Evolutionary conservation across 2,888 invertebrate species (phyloP), one percentile per base, ranked within the genome.

Genomic region (Lydus trimaculatus): DNA sequence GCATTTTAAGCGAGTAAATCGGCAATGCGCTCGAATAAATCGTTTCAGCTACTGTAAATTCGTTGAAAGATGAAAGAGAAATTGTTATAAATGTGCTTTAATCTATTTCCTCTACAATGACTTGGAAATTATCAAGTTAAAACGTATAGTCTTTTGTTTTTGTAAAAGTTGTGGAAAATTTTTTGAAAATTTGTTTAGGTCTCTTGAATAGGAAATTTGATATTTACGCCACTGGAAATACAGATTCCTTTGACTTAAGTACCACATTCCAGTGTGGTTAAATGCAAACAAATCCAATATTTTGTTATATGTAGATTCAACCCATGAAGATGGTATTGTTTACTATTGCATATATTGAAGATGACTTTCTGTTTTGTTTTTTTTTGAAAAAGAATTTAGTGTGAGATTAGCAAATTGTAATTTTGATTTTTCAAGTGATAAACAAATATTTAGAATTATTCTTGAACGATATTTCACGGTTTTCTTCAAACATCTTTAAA

Each of bases 21-120:
- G n/a, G 36, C 69, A 67, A 65, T 60, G 64, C 63, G 66, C 71
- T 67, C 69, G 69, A 64, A 67, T 69, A 66, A 71, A 65, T 64
- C 69, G 72, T 75, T 74, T 73, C 70, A 65, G 78, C 79, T 79
- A 79, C 79, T 75, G 78, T 77, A 74, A 63, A 43, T 61, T 15
- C 63, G 65, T 65, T 63, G 7, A n/a, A 43, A 43, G 13, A 43
- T 7, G 43, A 23, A 25, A 20, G 2, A 20, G 3, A 23, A 43
- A 52, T 13, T 23, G 17, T 48, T 17, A 17, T 20, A n/a, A 33
- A 33, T n/a, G 13, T 43, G 7, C 6, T n/a, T 43, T 48, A 9
- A 20, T 20, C 20, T 8, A 7, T 5, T 48, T 43, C n/a, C n/a
- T 33, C 7, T 33, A n/a, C n/a, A n/a, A n/a, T n/a, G n/a, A n/a